Evolutionary conservation across 2,113 vertebrate genomes (phyloP).

Genomic region (Thamnophis sirtalis): DNA sequence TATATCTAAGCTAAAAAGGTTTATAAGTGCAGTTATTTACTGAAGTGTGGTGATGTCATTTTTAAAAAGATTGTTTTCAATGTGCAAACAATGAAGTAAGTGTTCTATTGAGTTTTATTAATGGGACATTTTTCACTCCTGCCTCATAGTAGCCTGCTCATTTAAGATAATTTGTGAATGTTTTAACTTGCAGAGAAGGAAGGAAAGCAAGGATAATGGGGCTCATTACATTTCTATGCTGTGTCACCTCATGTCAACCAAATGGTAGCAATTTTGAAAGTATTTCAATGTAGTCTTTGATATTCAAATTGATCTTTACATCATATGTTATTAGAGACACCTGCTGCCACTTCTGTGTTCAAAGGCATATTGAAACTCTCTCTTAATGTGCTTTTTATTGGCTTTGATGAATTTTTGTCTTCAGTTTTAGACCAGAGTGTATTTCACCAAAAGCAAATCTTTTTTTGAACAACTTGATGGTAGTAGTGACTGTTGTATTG

Average conservation of each 20-base stretch:
- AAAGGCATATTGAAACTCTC: conserved; percentile 42
- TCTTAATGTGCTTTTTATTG: conserved; percentile 50
- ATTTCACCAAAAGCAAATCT: conserved; percentile 50
- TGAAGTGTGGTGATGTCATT: conserved; percentile 62
- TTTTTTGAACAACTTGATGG: conserved; percentile 30
- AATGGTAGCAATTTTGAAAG: conserved; percentile 58
- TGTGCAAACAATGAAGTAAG: conserved; percentile 23
- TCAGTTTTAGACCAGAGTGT: conserved; percentile 33
- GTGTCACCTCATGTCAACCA: conserved; percentile 42
- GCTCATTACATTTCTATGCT: neutral
- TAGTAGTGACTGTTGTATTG: neutral
- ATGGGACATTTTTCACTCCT: conserved; percentile 40
- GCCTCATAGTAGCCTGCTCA: conserved; percentile 45
- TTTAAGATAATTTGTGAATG: conserved; percentile 53
- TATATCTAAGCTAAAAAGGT: conserved; percentile 52
- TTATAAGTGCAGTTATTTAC: conserved; percentile 53
- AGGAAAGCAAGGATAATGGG: conserved; percentile 16
- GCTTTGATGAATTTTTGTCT: conserved; percentile 50
- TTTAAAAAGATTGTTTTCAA: conserved; percentile 23
- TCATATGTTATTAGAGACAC: conserved; percentile 59
- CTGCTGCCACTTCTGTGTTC: conserved; percentile 53
- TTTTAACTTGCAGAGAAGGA: conserved; percentile 25
- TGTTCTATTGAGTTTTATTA: conserved; percentile 48
- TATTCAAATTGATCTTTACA: conserved; percentile 60
- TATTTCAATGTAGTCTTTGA: conserved; percentile 56